Percentiles rank a stretch among this genome's conserved stretches.
phyloP scores from a whole-genome alignment of 2,888 invertebrate genomes.

The Oscheius sp. region DNA sequence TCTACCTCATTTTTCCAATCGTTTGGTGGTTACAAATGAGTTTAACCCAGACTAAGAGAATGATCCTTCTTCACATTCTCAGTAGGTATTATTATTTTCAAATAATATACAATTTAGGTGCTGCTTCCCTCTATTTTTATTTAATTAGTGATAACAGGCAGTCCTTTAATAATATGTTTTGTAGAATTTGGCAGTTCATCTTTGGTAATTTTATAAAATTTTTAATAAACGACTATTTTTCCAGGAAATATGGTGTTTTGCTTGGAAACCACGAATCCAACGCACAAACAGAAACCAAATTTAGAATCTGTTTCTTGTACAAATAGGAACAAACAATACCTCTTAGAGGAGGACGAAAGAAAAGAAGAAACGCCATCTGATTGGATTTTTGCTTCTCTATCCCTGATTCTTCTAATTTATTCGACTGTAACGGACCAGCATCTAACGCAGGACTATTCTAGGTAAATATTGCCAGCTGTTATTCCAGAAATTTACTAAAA shows the following conservation, averaged over 20 bases:
- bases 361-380: no score
- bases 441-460: neutral
- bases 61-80: neutral
- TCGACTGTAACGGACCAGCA: neutral
- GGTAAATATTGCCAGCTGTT: neutral
- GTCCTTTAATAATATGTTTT: slow-evolving; percentile 25
- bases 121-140: neutral
- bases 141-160: neutral
- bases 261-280: neutral
- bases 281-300: no score
- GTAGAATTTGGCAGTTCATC: slow-evolving; percentile 25
- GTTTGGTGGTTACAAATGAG: slow-evolving; percentile 6
- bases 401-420: neutral
- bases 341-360: no score
- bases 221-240: neutral
- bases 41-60: neutral
- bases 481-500: no score
- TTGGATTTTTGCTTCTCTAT: slow-evolving; percentile 4
- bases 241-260: neutral
- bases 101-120: neutral
- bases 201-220: neutral
- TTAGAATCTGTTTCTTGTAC: neutral
- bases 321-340: neutral
- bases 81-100: neutral
- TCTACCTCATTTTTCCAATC: slow-evolving; percentile 13